Evolutionary conservation across 2,797 vertebrate species (phyloP).

Genomic region (Brachymystax lenok): DNA sequence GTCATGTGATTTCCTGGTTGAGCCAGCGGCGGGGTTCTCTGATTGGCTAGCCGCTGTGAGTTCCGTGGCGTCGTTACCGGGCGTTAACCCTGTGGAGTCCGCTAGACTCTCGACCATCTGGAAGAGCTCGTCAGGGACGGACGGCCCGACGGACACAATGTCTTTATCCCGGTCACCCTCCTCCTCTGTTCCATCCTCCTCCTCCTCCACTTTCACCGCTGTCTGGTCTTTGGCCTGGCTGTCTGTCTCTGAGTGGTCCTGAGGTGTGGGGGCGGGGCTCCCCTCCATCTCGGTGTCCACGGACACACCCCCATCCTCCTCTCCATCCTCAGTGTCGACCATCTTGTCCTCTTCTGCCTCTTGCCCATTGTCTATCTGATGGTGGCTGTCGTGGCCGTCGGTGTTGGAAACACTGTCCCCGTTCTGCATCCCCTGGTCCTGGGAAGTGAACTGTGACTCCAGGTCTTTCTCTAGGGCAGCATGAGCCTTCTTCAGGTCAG

Average conservation of each 20-base stretch:
- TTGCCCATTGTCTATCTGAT: neutral
- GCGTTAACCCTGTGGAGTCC: conserved; percentile 80
- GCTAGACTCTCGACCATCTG: conserved; percentile 91
- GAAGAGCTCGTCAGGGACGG: conserved; percentile 96
- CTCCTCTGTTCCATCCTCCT: conserved; percentile 86
- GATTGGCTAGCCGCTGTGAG: conserved; percentile 50
- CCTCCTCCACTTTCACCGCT: conserved; percentile 51
- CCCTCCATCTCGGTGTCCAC: conserved; percentile 52
- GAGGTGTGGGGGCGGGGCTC: conserved; percentile 10
- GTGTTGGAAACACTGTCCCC: conserved; percentile 12
- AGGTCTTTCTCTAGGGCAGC: conserved; percentile 85
- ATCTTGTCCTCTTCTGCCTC: conserved; percentile 40
- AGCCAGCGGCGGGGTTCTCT: conserved; percentile 25
- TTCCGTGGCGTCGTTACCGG: conserved; percentile 58
- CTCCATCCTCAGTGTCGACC: conserved; percentile 28
- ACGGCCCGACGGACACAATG: conserved; percentile 91
- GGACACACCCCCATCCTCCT: conserved; percentile 15
- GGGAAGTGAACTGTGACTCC: conserved; percentile 80
- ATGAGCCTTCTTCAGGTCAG: conserved; percentile 90
- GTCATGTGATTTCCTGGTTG: conserved; percentile 55
- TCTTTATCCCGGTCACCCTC: conserved; percentile 86
- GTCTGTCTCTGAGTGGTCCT: conserved; percentile 38
- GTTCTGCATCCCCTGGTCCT: conserved; percentile 80
- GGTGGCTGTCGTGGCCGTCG: neutral
- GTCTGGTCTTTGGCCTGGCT: conserved; percentile 29